Base-by-base conservation (phyloP, 1,140 invertebrate genomes). In the Acromyrmex charruanus region DNA sequence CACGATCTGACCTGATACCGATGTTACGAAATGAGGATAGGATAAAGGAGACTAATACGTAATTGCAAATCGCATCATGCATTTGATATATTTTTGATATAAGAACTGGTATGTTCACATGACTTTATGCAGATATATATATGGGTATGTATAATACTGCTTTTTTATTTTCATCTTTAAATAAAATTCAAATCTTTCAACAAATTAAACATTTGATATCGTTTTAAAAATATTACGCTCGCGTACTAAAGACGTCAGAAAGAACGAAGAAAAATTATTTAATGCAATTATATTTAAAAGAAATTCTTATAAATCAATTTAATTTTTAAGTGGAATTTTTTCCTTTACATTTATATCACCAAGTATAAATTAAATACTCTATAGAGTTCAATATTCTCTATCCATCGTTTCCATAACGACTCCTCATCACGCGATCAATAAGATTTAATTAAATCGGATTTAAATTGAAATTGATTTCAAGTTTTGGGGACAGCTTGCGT, bases 371-470 rank as follows among this genome's bases (percentile, higher is more conserved):
- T 21, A 75, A 74, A 35, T 39, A 49, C 5, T 18, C 55, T 31
- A 7, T n/a, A 59, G 21, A 84, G 25, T 75, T 63, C 55, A 49
- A 63, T 74, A 53, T 51, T 84, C 55, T 14, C 51, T n/a, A 21
- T 53, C 5, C 39, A n/a, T 84, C 55, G 69, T 63, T 74, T 74
- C 39, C 49, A 51, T 84, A 84, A 84, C 39, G 55, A 51, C 44
- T 63, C 53, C 16, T 31, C 39, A n/a, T 63, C 80, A 81, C 59
- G 51, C 51, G 44, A 84, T 84, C 69, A n/a, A 74, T 74, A 39
- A 18, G 10, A 75, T 74, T 84, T 84, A 75, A 84, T 84, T 74
- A 75, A 84, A 72, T 74, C 39, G 25, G 69, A 75, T 84, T 61
- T 63, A 61, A 84, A 84, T 75, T 49, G 39, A 51, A 84, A 84